Conservation (phyloP, 1,140 invertebrate species). For the Linepithema humile region DNA sequence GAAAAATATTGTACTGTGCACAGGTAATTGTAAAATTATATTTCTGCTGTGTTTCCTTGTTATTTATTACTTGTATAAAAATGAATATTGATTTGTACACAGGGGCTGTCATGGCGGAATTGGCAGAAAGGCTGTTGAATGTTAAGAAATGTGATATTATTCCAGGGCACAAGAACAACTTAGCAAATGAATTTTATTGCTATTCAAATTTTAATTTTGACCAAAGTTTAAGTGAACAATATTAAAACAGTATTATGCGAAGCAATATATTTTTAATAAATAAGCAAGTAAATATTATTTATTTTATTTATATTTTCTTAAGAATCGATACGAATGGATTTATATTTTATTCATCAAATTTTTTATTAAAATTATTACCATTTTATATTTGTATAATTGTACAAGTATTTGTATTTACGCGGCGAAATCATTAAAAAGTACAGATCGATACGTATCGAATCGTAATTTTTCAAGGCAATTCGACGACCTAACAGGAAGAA, state of each 20-base stretch:
- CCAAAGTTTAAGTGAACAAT: slow-evolving; percentile 49
- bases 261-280: background rate
- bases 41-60: slow-evolving; percentile 4
- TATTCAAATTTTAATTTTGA: slow-evolving; percentile 94
- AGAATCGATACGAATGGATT: background rate
- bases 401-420: background rate
- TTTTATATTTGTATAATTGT: background rate
- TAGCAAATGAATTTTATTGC: slow-evolving; percentile 96
- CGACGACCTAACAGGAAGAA: background rate
- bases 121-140: slow-evolving; percentile 87
- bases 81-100: slow-evolving; percentile 70
- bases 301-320: background rate
- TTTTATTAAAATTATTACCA: background rate
- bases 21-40: slow-evolving; percentile 86
- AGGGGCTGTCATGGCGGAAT: slow-evolving; percentile 91
- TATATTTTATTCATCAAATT: background rate
- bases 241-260: slow-evolving; percentile 5
- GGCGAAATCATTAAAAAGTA: background rate
- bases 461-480: too few relatives aligned
- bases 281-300: background rate
- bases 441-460: too few relatives aligned
- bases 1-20: slow-evolving; percentile 94
- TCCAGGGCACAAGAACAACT: slow-evolving; percentile 94
- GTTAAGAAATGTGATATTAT: slow-evolving; percentile 89
- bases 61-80: background rate